Evolutionary conservation across 37 sponge, comb jelly and placozoan genomes (phyloP).

Genomic region (Corticium candelabrum): DNA sequence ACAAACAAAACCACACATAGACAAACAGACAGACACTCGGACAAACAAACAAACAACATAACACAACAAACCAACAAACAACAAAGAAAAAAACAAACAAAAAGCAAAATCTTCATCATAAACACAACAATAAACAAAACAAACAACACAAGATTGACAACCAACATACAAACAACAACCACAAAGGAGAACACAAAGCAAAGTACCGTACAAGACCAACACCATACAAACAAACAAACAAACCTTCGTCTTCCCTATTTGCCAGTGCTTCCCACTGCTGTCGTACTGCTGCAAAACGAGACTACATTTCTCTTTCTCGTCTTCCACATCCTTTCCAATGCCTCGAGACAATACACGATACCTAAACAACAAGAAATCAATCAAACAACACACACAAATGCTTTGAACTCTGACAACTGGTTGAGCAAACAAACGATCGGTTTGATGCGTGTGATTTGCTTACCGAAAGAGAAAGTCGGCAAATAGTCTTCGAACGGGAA

Average conservation of each 20-base stretch:
- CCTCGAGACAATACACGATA: constrained; percentile 43
- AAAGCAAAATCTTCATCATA: neutral
- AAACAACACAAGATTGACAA: too few species aligned
- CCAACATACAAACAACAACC: neutral
- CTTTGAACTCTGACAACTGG: too few species aligned
- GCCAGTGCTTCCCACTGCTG: constrained; percentile 65
- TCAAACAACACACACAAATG: too few species aligned
- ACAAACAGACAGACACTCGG: too few species aligned
- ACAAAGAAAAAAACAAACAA: too few species aligned
- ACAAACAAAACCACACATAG: too few species aligned
- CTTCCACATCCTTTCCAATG: constrained; percentile 1
- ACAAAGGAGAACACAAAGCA: too few species aligned
- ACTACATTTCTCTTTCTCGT: constrained; percentile 25
- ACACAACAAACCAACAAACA: too few species aligned
- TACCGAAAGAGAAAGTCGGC: constrained; percentile 83
- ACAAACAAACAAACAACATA: too few species aligned
- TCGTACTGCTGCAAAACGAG: constrained; percentile 31
- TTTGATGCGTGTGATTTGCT: neutral
- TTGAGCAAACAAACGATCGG: neutral
- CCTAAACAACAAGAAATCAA: neutral
- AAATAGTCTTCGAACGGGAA: constrained; percentile 82
- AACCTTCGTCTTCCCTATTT: constrained; percentile 88
- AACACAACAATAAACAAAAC: too few species aligned
- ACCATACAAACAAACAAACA: too few species aligned
- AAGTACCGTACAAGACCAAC: neutral